These are phyloP conservation scores for Sebastes trivittatus DNA, from an alignment of 2,797 vertebrate genomes.

Conservation along the genomic window DNA sequence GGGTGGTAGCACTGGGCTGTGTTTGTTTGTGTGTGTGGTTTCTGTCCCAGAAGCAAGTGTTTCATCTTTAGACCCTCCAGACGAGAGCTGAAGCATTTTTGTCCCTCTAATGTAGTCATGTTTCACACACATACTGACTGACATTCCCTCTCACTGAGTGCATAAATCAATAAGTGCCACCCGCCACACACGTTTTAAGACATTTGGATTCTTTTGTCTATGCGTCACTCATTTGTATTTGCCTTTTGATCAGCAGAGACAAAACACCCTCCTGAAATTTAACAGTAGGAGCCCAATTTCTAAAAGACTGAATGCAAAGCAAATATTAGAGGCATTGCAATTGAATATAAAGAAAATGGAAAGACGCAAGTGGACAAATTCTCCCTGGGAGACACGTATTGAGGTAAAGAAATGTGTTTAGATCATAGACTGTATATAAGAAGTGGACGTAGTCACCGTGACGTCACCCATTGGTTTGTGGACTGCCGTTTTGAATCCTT, in stretches of 20 bases:
- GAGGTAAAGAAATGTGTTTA: neutral
- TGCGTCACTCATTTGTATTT: neutral
- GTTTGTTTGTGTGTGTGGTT: slow-evolving; percentile 21
- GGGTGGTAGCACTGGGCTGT: slow-evolving; percentile 21
- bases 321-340: accelerated
- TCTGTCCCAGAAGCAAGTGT: neutral
- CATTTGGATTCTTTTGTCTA: neutral
- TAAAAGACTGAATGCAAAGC: neutral
- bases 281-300: neutral
- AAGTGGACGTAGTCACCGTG: neutral
- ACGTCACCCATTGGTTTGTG: neutral
- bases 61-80: slow-evolving; percentile 7
- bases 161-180: slow-evolving; percentile 21
- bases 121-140: slow-evolving; percentile 6
- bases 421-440: neutral
- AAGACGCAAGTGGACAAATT: neutral
- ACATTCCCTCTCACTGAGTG: neutral
- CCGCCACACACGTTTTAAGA: neutral
- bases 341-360: neutral
- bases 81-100: neutral
- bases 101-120: neutral
- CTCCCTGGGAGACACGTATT: neutral
- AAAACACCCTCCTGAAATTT: neutral
- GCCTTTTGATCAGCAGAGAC: neutral
- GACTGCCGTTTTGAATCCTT: neutral